Evolutionary conservation across 2,113 vertebrate species (phyloP), one percentile per base, ranked within the genome.

Genomic region (Candoia aspera): DNA sequence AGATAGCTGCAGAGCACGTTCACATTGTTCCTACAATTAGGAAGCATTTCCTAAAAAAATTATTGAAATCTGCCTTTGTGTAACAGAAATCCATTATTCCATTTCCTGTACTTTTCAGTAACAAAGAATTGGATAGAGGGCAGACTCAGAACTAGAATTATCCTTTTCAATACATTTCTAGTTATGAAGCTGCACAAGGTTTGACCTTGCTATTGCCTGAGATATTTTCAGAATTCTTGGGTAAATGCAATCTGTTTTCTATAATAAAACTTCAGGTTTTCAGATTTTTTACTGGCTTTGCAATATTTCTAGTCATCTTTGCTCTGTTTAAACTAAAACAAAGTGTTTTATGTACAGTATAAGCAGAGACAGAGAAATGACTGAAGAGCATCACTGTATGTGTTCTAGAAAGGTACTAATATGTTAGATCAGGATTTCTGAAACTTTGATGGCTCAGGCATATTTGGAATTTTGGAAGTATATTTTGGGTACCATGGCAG

Each of bases 231-330:
- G 59, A 64, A 49, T 13, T 88, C 42, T 64, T 17, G 59, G 37
- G 87, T 29, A 88, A 88, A 49, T 26, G 6, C 85, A 33, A 59
- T 49, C 59, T 88, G 87, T 49, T 88, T 62, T 62, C 37, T 88
- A 86, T 86, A 29, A 86, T 86, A 86, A 88, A 64, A 64, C 49
- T 88, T 49, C 59, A 64, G 59, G 59, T 64, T 88, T 42, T 60
- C 21, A 46, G 49, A 3, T 49, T 84, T 49, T 84, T 49, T 6
- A 23, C 57, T 62, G 87, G 49, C 87, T 88, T 88, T 37, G n/a
- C 33, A 21, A 33, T 58, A 60, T 60, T 88, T 88, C 23, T 49
- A 62, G 11, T 12, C 87, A 62, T 62, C 33, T 42, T 42, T 88
- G 11, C 87, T 8, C 58, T 26, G 15, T 57, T 57, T 86, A n/a